phyloP scores from a whole-genome alignment of 2,113 vertebrate genomes.

The Phalacrocorax carbo region DNA sequence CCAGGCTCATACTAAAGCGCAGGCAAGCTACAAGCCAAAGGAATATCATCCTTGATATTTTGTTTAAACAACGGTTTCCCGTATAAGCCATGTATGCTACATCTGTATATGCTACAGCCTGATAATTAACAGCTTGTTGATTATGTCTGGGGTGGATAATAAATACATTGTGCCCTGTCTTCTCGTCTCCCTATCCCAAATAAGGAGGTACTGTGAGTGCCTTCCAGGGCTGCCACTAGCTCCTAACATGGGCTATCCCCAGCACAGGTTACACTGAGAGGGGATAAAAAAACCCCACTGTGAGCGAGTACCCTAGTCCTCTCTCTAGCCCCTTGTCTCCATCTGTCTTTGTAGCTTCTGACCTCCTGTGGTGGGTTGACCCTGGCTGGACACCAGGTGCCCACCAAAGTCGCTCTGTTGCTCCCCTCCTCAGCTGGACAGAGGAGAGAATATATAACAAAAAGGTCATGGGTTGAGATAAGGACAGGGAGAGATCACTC shows the following conservation, averaged over 20 bases:
- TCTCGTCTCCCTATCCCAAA: not conserved
- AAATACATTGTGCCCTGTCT: not conserved
- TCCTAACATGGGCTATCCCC: not conserved
- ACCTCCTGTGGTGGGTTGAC: not conserved
- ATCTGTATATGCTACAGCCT: not conserved
- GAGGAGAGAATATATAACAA: no score
- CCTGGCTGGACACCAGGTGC: no score
- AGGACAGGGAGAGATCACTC: no score
- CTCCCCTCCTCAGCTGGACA: no score
- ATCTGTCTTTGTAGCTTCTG: not conserved
- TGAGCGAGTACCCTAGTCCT: fast-evolving
- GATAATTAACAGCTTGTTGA: not conserved
- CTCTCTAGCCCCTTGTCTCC: not conserved
- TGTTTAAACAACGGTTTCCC: not conserved
- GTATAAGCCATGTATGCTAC: not conserved
- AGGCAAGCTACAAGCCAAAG: not conserved
- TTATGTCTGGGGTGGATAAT: not conserved
- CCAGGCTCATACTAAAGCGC: not conserved
- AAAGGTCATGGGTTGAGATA: no score
- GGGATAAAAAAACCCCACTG: not conserved
- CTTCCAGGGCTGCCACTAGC: not conserved
- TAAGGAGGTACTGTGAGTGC: not conserved
- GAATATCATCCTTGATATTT: not conserved
- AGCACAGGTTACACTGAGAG: not conserved
- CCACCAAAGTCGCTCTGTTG: no score